A percentile compares a stretch with the other conserved stretches of the same genome.
Conservation (phyloP, 2,797 vertebrate genomes). For the Astyanax mexicanus region DNA sequence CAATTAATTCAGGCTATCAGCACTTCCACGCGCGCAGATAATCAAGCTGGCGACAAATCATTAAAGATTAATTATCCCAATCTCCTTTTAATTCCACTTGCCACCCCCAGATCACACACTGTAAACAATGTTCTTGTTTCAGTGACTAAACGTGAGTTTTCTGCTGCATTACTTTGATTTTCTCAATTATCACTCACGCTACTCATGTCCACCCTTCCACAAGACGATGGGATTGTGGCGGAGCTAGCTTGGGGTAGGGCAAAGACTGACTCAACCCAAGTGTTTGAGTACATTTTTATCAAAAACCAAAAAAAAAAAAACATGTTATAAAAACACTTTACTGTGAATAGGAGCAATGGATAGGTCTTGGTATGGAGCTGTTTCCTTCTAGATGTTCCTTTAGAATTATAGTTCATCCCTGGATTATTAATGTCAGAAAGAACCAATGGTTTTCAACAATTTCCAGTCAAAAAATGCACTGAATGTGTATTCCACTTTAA, state of each 20-base stretch:
- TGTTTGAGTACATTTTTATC: too few relatives aligned
- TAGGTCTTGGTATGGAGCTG: too few relatives aligned
- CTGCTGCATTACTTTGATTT: neutral
- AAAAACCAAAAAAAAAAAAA: too few relatives aligned
- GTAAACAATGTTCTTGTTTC: neutral
- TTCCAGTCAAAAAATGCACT: too few relatives aligned
- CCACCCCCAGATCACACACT: neutral
- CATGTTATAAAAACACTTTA: too few relatives aligned
- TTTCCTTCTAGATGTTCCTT: too few relatives aligned
- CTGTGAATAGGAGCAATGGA: too few relatives aligned
- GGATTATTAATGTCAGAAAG: too few relatives aligned
- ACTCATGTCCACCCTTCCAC: too few relatives aligned
- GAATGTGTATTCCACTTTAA: too few relatives aligned
- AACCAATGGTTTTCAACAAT: too few relatives aligned
- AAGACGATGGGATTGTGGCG: neutral
- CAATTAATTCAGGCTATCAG: slow-evolving; percentile 42
- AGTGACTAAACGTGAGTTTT: slow-evolving; percentile 4
- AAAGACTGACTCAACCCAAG: neutral
- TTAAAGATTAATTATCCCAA: slow-evolving; percentile 39
- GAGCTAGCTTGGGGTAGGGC: neutral
- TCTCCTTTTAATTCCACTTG: slow-evolving; percentile 25
- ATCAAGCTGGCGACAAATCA: slow-evolving; percentile 33
- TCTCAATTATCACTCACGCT: neutral
- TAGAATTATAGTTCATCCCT: too few relatives aligned
- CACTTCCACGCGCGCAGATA: slow-evolving; percentile 33